phyloP scores from a whole-genome alignment of 2,113 vertebrate species.

The Podarcis cretensis region DNA sequence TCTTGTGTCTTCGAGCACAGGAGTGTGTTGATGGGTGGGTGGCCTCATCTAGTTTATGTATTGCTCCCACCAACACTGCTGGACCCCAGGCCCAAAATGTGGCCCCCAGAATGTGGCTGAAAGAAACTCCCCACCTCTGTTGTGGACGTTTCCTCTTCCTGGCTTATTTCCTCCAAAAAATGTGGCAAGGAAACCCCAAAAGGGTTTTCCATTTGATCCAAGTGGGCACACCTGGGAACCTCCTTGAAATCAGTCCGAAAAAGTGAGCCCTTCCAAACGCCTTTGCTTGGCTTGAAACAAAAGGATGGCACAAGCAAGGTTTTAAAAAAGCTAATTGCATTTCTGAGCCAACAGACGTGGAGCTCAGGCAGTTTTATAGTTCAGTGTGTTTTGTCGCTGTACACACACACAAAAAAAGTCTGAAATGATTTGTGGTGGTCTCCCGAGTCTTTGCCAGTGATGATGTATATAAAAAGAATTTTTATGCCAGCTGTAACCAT shows the following conservation, averaged over 20 bases:
- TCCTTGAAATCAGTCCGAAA: slow-evolving; percentile 5
- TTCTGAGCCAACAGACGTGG: slow-evolving; percentile 57
- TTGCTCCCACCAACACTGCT: not conserved
- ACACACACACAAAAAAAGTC: slow-evolving; percentile 60
- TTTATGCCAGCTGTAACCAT: slow-evolving; percentile 77
- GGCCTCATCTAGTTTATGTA: not conserved
- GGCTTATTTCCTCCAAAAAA: not conserved
- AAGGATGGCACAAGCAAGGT: slow-evolving; percentile 50
- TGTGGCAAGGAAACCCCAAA: too few relatives aligned
- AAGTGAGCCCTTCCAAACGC: slow-evolving; percentile 49
- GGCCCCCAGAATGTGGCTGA: not conserved
- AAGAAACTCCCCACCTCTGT: not conserved
- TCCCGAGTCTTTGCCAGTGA: slow-evolving; percentile 71
- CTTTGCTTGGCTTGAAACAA: slow-evolving; percentile 58
- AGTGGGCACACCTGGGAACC: too few relatives aligned
- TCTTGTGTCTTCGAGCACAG: too few relatives aligned
- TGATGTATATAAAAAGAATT: slow-evolving; percentile 75
- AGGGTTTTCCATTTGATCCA: not conserved
- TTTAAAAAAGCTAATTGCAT: slow-evolving; percentile 70
- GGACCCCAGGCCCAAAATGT: not conserved
- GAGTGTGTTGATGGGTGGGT: not conserved
- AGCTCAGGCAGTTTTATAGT: slow-evolving; percentile 63
- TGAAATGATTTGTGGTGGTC: slow-evolving; percentile 73
- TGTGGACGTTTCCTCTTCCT: not conserved
- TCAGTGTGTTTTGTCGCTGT: slow-evolving; percentile 58